Base-by-base conservation (phyloP, 1,140 invertebrate genomes). In the Drosophila bocqueti region DNA sequence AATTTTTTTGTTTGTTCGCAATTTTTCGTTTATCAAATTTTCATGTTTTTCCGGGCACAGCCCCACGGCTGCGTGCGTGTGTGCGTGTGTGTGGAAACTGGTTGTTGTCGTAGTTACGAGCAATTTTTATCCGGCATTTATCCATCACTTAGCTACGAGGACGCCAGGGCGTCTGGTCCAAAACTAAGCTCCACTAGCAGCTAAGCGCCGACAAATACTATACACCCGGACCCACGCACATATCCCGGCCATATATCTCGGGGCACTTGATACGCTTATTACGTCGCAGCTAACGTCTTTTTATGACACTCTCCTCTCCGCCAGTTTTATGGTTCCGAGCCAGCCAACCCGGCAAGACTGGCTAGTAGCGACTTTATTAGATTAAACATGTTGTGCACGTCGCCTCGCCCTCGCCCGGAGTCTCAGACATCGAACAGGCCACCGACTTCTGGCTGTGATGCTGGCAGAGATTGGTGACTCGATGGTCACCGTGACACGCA, bases 231-330 rank as follows among this genome's bases (percentile, higher is more conserved):
- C 34, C 18, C 26, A 64, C 47, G 40, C 47, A 49, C 46, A 43
- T 75, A 66, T 54, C 34, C 50, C 50, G 55, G 36, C 40, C 66
- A 59, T 87, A 69, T 87, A 71, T 66, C 59, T 43, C 43, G 66
- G 46, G 81, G 69, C 84, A 90, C 85, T 90, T 89, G 85, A 90
- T 89, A 90, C 85, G 85, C 86, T 90, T 89, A 89, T 89, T 89
- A 90, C 86, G 62, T 71, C 85, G 55, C 74, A 85, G 75, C 66
- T 65, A 83, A 73, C 76, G 79, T 67, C 47, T 71, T 90, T 89
- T 90, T 90, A 90, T 90, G 75, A 83, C 78, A 60, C 85, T 64
- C 72, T 55, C 54, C 52, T 60, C 18, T 18, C 71, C 10, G 36
- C 21, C 52, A 74, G 60, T 84, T 89, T 90, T 85, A 85, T 85